Percentiles rank a stretch among this genome's conserved stretches.
These are phyloP conservation scores for Cephus pulcher DNA, from an alignment of 2,888 invertebrate species.

Conservation along the genomic window DNA sequence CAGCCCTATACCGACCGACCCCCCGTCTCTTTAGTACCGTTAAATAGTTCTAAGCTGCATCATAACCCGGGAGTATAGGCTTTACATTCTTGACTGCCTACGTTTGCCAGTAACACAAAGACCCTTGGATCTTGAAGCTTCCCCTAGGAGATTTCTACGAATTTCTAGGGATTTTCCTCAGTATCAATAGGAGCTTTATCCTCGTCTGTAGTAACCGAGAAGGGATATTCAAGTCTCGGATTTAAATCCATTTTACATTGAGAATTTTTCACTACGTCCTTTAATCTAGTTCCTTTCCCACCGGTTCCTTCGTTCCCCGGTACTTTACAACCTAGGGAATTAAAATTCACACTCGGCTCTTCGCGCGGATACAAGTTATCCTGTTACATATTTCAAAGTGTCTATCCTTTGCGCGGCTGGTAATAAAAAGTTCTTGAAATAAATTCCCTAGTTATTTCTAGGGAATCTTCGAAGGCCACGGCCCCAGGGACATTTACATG, in stretches of 20 bases:
- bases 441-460: background rate
- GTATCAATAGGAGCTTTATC: background rate
- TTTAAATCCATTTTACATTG: background rate
- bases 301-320: background rate
- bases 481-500: background rate
- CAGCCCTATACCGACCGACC: background rate
- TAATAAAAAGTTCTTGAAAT: background rate
- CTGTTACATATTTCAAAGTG: background rate
- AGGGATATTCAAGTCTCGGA: background rate
- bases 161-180: background rate
- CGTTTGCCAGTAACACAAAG: background rate
- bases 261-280: background rate
- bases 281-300: background rate
- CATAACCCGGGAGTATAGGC: background rate
- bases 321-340: background rate
- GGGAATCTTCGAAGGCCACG: background rate
- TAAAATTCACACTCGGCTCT: background rate
- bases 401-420: background rate
- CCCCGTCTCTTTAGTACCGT: background rate
- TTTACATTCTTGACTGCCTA: background rate
- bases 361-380: background rate
- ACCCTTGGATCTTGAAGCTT: background rate
- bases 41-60: background rate
- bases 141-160: background rate
- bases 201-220: background rate